Evolutionary conservation across 2,113 vertebrate species (phyloP).

Genomic region (Thalassoma bifasciatum): DNA sequence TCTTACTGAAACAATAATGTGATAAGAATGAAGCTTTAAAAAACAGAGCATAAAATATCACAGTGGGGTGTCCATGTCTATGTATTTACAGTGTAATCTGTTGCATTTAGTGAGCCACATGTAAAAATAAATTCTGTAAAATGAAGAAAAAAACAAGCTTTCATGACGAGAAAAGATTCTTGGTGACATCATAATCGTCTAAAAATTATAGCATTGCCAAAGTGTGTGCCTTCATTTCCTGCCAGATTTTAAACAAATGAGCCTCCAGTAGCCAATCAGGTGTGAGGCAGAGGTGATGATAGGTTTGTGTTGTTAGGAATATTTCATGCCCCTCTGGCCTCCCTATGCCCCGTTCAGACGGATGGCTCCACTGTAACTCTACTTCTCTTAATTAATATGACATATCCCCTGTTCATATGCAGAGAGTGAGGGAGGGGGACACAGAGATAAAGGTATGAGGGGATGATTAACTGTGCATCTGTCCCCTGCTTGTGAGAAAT

Average conservation of each 20-base stretch:
- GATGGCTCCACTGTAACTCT: slow-evolving; percentile 76
- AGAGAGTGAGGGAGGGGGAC: slow-evolving; percentile 81
- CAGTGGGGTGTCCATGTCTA: too few relatives aligned
- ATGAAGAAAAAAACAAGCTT: slow-evolving; percentile 5
- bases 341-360: slow-evolving; percentile 57
- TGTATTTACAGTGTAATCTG: too few relatives aligned
- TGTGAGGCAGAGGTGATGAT: slow-evolving; percentile 68
- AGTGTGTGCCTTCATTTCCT: slow-evolving; percentile 45
- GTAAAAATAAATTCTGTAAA: background rate
- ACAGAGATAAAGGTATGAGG: slow-evolving; percentile 83
- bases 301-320: slow-evolving; percentile 66
- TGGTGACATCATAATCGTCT: slow-evolving; percentile 35
- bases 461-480: slow-evolving; percentile 90
- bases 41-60: too few relatives aligned
- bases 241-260: slow-evolving; percentile 66
- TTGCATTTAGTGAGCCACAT: background rate
- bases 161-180: slow-evolving; percentile 40
- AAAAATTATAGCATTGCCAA: slow-evolving; percentile 33
- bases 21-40: too few relatives aligned
- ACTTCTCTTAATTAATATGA: slow-evolving; percentile 83
- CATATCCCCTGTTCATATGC: slow-evolving; percentile 82
- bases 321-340: slow-evolving; percentile 66
- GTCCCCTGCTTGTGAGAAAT: slow-evolving; percentile 70
- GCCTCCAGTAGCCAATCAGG: slow-evolving; percentile 64
- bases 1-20: too few relatives aligned